Conservation (phyloP, 2,113 vertebrate species). For the Odontesthes bonariensis region DNA sequence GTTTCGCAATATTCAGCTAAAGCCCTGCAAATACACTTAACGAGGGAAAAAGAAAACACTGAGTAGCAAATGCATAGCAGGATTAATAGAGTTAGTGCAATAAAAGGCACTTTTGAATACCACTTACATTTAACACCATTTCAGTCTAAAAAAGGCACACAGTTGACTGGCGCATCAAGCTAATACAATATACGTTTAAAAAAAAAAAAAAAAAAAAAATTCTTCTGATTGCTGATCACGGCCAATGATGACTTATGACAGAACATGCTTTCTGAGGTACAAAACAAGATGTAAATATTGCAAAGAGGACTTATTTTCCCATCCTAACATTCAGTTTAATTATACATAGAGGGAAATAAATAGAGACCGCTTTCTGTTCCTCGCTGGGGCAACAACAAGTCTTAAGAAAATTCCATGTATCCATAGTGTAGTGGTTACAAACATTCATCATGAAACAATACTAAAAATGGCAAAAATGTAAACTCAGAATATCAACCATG, state of each 20-base stretch:
- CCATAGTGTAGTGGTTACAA: conserved; percentile 48
- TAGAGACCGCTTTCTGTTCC: conserved; percentile 23
- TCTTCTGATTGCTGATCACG: conserved; percentile 51
- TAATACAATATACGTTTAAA: conserved; percentile 14
- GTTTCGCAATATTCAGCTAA: conserved; percentile 14
- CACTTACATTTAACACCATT: conserved; percentile 32
- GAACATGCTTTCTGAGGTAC: conserved; percentile 29
- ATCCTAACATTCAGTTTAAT: conserved; percentile 37
- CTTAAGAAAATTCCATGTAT: conserved; percentile 23
- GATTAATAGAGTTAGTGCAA: conserved; percentile 47
- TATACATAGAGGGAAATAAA: conserved; percentile 32
- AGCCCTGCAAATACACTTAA: conserved; percentile 12
- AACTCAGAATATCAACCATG: conserved; percentile 61
- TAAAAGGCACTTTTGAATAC: conserved; percentile 69
- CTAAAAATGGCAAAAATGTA: conserved; percentile 65
- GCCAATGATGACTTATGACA: conserved; percentile 32
- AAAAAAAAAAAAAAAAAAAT: neutral
- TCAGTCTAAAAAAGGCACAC: conserved; percentile 51
- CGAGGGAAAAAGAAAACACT: conserved; percentile 24
- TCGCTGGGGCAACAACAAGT: conserved; percentile 23
- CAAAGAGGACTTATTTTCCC: conserved; percentile 20
- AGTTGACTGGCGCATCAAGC: conserved; percentile 34
- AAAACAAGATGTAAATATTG: conserved; percentile 36
- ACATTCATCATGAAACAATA: conserved; percentile 54
- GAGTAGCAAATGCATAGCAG: conserved; percentile 48